These are phyloP conservation scores for Verasper variegatus DNA, from an alignment of 2,113 vertebrate species.

Conservation along the genomic window DNA sequence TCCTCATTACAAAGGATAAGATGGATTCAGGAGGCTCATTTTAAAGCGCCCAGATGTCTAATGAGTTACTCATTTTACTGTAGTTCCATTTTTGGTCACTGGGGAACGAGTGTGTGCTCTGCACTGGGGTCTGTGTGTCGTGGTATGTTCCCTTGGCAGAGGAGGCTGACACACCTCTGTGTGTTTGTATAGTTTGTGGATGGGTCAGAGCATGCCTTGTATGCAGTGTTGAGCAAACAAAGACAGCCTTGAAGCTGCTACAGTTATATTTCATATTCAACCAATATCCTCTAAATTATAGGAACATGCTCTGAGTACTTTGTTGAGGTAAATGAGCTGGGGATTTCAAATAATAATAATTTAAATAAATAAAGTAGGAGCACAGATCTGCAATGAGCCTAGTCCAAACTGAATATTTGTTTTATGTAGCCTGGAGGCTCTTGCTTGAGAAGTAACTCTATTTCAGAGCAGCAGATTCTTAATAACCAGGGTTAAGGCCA, in stretches of 20 bases:
- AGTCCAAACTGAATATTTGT: neutral
- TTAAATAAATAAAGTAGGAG: neutral
- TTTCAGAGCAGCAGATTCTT: slow-evolving; percentile 55
- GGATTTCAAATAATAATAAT: slow-evolving; percentile 12
- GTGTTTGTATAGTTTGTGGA: slow-evolving; percentile 59
- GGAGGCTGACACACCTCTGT: slow-evolving; percentile 68
- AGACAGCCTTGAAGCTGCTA: neutral
- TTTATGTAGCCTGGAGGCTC: slow-evolving; percentile 36
- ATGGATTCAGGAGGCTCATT: slow-evolving; percentile 1
- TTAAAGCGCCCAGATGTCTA: neutral
- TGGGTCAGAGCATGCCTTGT: slow-evolving; percentile 59
- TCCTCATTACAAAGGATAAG: neutral
- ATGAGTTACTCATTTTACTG: slow-evolving; percentile 35
- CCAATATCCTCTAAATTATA: neutral
- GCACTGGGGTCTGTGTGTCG: slow-evolving; percentile 29
- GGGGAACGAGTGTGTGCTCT: slow-evolving; percentile 41
- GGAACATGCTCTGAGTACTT: neutral
- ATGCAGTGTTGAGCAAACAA: slow-evolving; percentile 19
- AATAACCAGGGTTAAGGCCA: slow-evolving; percentile 55
- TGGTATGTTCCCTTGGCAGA: slow-evolving; percentile 69
- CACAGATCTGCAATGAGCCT: neutral
- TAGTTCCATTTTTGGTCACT: slow-evolving; percentile 59
- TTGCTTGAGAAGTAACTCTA: slow-evolving; percentile 45
- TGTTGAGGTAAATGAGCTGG: slow-evolving; percentile 4
- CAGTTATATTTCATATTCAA: neutral